Evolutionary conservation across 2,888 invertebrate species (phyloP).

Genomic region (Allygus modestus): DNA sequence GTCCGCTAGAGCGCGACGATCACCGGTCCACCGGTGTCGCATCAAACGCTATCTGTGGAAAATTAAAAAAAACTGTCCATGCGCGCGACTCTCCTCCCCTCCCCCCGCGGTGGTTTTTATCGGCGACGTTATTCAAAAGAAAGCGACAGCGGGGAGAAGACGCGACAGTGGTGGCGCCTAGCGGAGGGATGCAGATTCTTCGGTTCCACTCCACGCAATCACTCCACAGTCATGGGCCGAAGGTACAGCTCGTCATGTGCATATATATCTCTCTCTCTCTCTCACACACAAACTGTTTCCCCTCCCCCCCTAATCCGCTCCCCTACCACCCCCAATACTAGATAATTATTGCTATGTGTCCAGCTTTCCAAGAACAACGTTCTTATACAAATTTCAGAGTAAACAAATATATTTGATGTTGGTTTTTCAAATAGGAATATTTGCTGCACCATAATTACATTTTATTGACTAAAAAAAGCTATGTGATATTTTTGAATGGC

Average conservation of each 20-base stretch:
- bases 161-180: constrained; percentile 45
- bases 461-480: too few species aligned
- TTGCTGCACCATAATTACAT: too few species aligned
- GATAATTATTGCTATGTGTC: neutral
- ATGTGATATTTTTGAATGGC: too few species aligned
- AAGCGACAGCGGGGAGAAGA: constrained; percentile 46
- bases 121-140: constrained; percentile 62
- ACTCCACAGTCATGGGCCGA: constrained; percentile 35
- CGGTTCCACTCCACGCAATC: constrained; percentile 46
- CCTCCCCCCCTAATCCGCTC: neutral
- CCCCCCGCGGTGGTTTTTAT: constrained; percentile 55
- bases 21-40: constrained; percentile 18
- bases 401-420: too few species aligned
- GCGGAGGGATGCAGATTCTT: constrained; percentile 61
- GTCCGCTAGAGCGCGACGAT: constrained; percentile 27
- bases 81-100: constrained; percentile 55
- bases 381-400: too few species aligned
- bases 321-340: neutral
- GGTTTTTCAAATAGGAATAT: too few species aligned
- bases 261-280: neutral
- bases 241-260: constrained; percentile 40
- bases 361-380: too few species aligned
- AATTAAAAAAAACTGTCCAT: constrained; percentile 62
- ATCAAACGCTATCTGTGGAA: constrained; percentile 62
- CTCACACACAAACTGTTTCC: neutral